Conservation (phyloP, 1,140 invertebrate genomes). For the Linepithema humile region DNA sequence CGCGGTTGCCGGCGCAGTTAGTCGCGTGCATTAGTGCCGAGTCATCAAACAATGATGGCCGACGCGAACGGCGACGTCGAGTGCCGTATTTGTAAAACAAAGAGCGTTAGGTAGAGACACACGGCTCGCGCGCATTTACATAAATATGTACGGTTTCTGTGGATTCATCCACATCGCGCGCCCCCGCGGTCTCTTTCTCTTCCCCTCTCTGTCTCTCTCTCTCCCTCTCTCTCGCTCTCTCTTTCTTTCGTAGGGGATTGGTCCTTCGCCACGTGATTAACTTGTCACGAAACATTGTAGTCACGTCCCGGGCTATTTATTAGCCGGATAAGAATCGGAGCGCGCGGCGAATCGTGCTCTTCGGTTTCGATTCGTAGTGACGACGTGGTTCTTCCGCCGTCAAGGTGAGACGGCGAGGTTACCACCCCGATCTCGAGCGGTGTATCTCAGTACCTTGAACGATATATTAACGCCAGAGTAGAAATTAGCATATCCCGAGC, state of each 20-base stretch:
- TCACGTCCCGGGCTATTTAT: slow-evolving; percentile 81
- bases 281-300: slow-evolving; percentile 82
- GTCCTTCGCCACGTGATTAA: slow-evolving; percentile 77
- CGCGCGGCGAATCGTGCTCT: slow-evolving; percentile 58
- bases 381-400: slow-evolving; percentile 33
- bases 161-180: slow-evolving; percentile 73
- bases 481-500: not conserved
- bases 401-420: slow-evolving; percentile 36
- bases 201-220: slow-evolving; percentile 18
- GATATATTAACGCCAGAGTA: slow-evolving; percentile 21
- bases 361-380: slow-evolving; percentile 57
- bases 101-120: slow-evolving; percentile 52
- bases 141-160: slow-evolving; percentile 79
- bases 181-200: slow-evolving; percentile 39
- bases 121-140: slow-evolving; percentile 75
- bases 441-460: slow-evolving; percentile 59
- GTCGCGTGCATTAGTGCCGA: slow-evolving; percentile 60
- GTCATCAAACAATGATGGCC: slow-evolving; percentile 75
- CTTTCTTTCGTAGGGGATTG: slow-evolving; percentile 59
- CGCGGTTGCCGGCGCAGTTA: slow-evolving; percentile 46
- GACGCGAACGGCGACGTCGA: slow-evolving; percentile 48
- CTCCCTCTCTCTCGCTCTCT: too few species aligned
- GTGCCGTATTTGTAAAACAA: slow-evolving; percentile 74
- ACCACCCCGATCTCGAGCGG: not conserved
- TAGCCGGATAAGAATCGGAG: slow-evolving; percentile 72